phyloP scores from a whole-genome alignment of 2,113 vertebrate genomes.

The Paraplagusia blochii region DNA sequence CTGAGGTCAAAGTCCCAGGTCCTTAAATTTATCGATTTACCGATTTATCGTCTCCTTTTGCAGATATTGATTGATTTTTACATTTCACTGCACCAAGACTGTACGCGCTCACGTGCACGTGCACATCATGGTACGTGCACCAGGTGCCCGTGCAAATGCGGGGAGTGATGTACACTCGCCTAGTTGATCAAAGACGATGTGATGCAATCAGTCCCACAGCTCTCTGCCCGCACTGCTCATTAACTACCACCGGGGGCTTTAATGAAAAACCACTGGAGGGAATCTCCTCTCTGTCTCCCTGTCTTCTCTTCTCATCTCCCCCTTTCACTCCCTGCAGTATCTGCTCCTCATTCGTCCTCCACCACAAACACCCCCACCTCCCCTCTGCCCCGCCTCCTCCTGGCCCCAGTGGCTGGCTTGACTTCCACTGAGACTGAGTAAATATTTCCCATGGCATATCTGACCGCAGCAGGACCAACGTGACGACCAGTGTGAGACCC shows the following conservation, averaged over 20 bases:
- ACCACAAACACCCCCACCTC: neutral
- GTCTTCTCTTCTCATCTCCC: conserved; percentile 39
- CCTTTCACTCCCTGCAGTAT: conserved; percentile 49
- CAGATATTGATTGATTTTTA: too few relatives aligned
- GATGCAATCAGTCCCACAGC: conserved; percentile 64
- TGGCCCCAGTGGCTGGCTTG: conserved; percentile 45
- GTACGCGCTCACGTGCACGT: conserved; percentile 20
- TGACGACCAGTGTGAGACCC: conserved; percentile 43
- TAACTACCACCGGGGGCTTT: conserved; percentile 65
- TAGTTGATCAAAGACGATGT: conserved; percentile 67
- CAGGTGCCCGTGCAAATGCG: neutral
- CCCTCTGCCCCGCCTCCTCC: conserved; percentile 7
- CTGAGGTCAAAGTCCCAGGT: too few relatives aligned
- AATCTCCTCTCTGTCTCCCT: conserved; percentile 52
- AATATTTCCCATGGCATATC: conserved; percentile 76
- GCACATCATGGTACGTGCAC: too few relatives aligned
- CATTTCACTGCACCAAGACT: too few relatives aligned
- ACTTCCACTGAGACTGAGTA: conserved; percentile 62
- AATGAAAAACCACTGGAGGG: conserved; percentile 73
- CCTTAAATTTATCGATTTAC: too few relatives aligned
- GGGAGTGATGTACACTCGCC: conserved; percentile 7
- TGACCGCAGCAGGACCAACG: conserved; percentile 50
- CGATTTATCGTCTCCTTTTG: too few relatives aligned
- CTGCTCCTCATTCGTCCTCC: conserved; percentile 56
- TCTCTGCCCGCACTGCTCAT: conserved; percentile 66